Evolutionary conservation across 2,797 vertebrate genomes (phyloP).

Genomic region (Chaetophractus vellerosus): DNA sequence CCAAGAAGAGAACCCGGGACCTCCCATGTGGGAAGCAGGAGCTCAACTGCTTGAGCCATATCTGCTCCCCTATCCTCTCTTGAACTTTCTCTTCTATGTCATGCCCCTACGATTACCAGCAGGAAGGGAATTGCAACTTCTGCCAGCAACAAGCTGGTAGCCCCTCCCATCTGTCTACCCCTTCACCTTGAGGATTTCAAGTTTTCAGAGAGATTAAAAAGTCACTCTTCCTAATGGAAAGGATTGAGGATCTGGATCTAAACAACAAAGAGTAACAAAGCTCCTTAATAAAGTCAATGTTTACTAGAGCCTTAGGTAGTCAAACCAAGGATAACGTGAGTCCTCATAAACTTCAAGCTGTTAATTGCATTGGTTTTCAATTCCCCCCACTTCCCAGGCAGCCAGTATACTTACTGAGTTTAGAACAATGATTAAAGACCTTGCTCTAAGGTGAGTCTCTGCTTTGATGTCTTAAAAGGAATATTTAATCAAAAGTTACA

Average conservation of each 20-base stretch:
- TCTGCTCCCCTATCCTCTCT: background rate
- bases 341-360: slow-evolving; percentile 30
- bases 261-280: slow-evolving; percentile 8
- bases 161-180: background rate
- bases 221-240: background rate
- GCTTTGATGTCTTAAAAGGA: slow-evolving; percentile 55
- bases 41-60: too few relatives aligned
- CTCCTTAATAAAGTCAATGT: background rate
- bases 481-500: slow-evolving; percentile 70
- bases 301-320: background rate
- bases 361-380: slow-evolving; percentile 38
- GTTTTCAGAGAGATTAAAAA: background rate
- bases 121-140: background rate
- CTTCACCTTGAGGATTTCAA: background rate
- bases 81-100: background rate
- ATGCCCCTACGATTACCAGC: background rate
- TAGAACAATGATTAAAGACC: slow-evolving; percentile 59
- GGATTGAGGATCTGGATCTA: background rate
- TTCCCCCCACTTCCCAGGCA: background rate
- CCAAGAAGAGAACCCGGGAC: too few relatives aligned
- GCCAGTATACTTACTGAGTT: slow-evolving; percentile 21
- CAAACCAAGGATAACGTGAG: slow-evolving; percentile 26
- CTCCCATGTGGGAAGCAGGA: too few relatives aligned
- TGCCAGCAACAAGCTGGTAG: background rate
- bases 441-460: slow-evolving; percentile 45